Conservation (phyloP, 37 sponge, comb jelly and placozoan genomes). For the Chondrosia reniformis region DNA sequence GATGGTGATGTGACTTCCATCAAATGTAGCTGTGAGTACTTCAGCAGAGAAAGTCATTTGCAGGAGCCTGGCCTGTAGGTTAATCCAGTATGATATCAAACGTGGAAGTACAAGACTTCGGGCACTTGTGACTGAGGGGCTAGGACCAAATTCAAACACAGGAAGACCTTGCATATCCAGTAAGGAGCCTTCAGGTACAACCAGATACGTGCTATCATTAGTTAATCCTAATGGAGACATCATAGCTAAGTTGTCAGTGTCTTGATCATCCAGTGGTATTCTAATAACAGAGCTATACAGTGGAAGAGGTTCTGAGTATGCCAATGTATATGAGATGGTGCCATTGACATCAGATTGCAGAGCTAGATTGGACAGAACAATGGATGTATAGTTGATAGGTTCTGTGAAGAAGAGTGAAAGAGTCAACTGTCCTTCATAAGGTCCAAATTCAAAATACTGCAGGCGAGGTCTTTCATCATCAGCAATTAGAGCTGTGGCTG, state of each 20-base stretch:
- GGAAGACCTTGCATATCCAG: conserved; percentile 61
- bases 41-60: conserved; percentile 54
- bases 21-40: conserved; percentile 43
- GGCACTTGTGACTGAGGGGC: conserved; percentile 5
- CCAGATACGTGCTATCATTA: conserved; percentile 55
- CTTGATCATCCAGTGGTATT: conserved; percentile 55
- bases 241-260: conserved; percentile 5
- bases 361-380: conserved; percentile 37
- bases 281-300: conserved; percentile 50
- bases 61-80: conserved; percentile 62
- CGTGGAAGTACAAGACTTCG: conserved; percentile 60
- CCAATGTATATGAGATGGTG: conserved; percentile 33
- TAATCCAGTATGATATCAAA: conserved; percentile 50
- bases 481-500: conserved; percentile 15
- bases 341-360: conserved; percentile 38
- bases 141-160: conserved; percentile 28
- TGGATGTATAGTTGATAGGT: conserved; percentile 52
- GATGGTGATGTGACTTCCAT: conserved; percentile 49
- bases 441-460: conserved; percentile 65
- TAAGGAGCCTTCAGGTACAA: conserved; percentile 30
- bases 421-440: conserved; percentile 61
- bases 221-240: conserved; percentile 30
- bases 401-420: conserved; percentile 73
- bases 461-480: conserved; percentile 53
- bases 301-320: conserved; percentile 16